Evolutionary conservation across 2,113 vertebrate species (phyloP).

Genomic region (Agapornis roseicollis): DNA sequence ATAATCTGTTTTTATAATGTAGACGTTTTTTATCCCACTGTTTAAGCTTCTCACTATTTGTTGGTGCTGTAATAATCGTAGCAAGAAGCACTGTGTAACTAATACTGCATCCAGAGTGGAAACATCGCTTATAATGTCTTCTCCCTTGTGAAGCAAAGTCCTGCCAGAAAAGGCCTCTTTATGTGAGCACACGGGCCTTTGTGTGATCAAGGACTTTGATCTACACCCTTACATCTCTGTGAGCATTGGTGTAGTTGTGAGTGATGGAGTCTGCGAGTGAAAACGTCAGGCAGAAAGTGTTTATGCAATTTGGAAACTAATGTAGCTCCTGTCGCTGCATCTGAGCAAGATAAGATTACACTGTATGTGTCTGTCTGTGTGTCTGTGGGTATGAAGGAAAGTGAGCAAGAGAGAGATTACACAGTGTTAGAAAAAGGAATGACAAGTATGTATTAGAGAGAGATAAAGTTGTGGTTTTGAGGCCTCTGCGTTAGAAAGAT

Average conservation of each 20-base stretch:
- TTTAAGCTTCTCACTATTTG: conserved; percentile 23
- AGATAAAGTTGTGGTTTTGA: conserved; percentile 44
- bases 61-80: conserved; percentile 23
- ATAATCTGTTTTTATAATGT: conserved; percentile 39
- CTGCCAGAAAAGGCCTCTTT: conserved; percentile 15
- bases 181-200: conserved; percentile 26
- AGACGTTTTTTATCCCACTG: conserved; percentile 13
- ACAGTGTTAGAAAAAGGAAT: conserved; percentile 11
- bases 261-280: conserved; percentile 26
- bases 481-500: conserved; percentile 1
- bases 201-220: conserved; percentile 48
- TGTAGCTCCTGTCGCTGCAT: conserved; percentile 45
- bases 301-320: conserved; percentile 72
- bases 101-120: not conserved
- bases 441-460: conserved; percentile 1
- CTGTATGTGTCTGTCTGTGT: not conserved
- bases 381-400: not conserved
- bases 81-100: not conserved
- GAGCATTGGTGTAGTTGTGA: not conserved
- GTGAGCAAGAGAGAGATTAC: conserved; percentile 14
- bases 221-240: conserved; percentile 21
- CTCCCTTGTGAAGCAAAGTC: conserved; percentile 22
- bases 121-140: not conserved
- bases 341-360: conserved; percentile 44
- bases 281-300: conserved; percentile 58